These are phyloP conservation scores for Agrenia bidenticulata DNA, from an alignment of 2,888 invertebrate species.

Conservation along the genomic window DNA sequence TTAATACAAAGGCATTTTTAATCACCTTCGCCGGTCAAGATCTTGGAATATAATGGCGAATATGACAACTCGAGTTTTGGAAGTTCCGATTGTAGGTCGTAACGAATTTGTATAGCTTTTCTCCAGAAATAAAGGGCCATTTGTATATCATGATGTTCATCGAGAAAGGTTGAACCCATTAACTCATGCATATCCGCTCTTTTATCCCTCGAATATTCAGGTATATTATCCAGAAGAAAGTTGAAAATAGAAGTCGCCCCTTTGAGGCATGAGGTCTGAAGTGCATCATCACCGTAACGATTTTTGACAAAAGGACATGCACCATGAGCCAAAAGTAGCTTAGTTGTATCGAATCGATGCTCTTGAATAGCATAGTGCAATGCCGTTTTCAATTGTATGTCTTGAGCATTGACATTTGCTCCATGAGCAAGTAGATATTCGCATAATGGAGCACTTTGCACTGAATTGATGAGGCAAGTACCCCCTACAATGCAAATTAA, in stretches of 20 bases:
- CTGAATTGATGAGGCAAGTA: conserved; percentile 89
- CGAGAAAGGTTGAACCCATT: conserved; percentile 82
- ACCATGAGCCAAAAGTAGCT: conserved; percentile 73
- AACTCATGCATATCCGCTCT: conserved; percentile 84
- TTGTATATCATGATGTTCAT: conserved; percentile 61
- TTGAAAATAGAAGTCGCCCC: conserved; percentile 69
- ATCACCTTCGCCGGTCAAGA: conserved; percentile 42
- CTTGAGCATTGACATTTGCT: conserved; percentile 80
- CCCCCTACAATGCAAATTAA: conserved; percentile 61
- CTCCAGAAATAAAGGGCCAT: conserved; percentile 70
- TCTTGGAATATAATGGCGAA: conserved; percentile 46
- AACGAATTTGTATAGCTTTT: conserved; percentile 69
- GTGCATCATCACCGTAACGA: conserved; percentile 82
- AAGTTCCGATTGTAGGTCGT: conserved; percentile 48
- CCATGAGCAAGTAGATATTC: conserved; percentile 74
- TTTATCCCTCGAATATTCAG: conserved; percentile 65
- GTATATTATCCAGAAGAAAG: conserved; percentile 65
- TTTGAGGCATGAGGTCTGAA: conserved; percentile 81
- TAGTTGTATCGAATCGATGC: conserved; percentile 74
- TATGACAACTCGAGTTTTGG: conserved; percentile 47
- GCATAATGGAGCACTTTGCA: conserved; percentile 80
- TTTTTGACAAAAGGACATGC: conserved; percentile 76
- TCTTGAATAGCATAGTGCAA: conserved; percentile 88
- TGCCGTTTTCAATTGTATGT: conserved; percentile 87
- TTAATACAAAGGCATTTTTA: neutral